Conservation (phyloP, 2,797 vertebrate genomes). For the Danionella dracula region DNA sequence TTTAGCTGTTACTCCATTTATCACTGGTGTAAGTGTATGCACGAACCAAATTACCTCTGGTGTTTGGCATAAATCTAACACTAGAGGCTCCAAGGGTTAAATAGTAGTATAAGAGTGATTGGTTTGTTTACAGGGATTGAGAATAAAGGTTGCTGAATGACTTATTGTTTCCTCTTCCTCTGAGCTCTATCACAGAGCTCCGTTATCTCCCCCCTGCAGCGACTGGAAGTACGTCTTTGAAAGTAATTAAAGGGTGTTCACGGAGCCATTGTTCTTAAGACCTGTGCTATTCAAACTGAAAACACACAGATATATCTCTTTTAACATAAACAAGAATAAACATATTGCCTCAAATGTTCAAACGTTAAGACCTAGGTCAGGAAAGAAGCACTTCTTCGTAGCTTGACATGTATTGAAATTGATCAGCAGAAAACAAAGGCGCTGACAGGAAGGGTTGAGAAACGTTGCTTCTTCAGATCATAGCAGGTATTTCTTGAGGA, state of each 20-base stretch:
- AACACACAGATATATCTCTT: constrained; percentile 5
- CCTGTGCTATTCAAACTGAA: constrained; percentile 19
- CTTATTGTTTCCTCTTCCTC: constrained; percentile 66
- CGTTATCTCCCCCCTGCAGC: constrained; percentile 63
- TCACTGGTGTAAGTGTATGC: not conserved
- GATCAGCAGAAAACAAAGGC: constrained; percentile 27
- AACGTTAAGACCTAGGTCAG: constrained; percentile 15
- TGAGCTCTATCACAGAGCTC: constrained; percentile 46
- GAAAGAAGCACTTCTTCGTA: constrained; percentile 23
- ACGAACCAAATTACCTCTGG: not conserved
- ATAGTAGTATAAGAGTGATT: constrained; percentile 22
- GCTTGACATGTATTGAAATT: constrained; percentile 25
- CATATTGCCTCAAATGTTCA: not conserved
- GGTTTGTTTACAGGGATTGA: constrained; percentile 48
- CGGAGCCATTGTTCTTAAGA: constrained; percentile 46
- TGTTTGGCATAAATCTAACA: constrained; percentile 27
- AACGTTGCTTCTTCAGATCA: not conserved
- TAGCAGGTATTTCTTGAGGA: not conserved
- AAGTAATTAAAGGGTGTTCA: constrained; percentile 44
- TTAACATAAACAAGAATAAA: not conserved
- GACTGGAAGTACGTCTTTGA: constrained; percentile 59
- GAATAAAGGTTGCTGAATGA: constrained; percentile 60
- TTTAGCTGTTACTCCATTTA: constrained; percentile 12
- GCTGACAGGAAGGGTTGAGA: constrained; percentile 24
- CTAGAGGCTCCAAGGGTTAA: constrained; percentile 7